These are phyloP conservation scores for Amblyteles armatorius DNA, from an alignment of 2,888 invertebrate species.

Conservation along the genomic window DNA sequence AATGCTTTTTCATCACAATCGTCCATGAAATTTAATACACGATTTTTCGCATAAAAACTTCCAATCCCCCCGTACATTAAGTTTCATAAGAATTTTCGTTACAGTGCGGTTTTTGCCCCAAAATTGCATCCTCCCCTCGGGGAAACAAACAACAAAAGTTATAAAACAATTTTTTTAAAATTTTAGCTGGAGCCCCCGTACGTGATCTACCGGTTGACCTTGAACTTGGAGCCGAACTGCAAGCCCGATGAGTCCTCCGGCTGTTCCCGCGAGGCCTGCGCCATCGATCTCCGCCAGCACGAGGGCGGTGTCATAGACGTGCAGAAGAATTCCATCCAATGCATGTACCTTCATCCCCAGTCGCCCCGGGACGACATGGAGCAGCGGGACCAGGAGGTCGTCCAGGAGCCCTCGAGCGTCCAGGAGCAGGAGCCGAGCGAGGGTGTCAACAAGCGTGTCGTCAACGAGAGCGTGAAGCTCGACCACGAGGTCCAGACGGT, in stretches of 20 bases:
- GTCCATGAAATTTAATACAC: too few species aligned
- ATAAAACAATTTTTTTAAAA: too few species aligned
- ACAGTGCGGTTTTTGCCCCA: too few species aligned
- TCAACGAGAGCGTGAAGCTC: conserved; percentile 72
- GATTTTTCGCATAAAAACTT: too few species aligned
- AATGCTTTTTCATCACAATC: too few species aligned
- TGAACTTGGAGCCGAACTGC: conserved; percentile 79
- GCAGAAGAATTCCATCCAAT: conserved; percentile 77
- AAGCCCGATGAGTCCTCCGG: conserved; percentile 65
- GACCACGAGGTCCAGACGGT: conserved; percentile 79
- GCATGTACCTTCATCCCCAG: conserved; percentile 77
- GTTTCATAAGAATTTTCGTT: too few species aligned
- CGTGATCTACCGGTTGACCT: conserved; percentile 76
- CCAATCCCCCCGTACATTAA: too few species aligned
- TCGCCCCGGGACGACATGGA: conserved; percentile 68
- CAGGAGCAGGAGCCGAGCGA: conserved; percentile 74
- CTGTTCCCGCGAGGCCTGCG: conserved; percentile 79
- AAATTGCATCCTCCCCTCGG: too few species aligned
- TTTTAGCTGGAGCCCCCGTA: conserved; percentile 76
- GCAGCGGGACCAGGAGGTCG: conserved; percentile 62
- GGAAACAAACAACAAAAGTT: too few species aligned
- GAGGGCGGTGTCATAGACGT: conserved; percentile 75
- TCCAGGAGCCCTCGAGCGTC: conserved; percentile 56
- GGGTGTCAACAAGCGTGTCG: conserved; percentile 74
- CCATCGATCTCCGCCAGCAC: conserved; percentile 77